Base-by-base conservation (phyloP, 2,888 invertebrate species). In the Morpho helenor region DNA sequence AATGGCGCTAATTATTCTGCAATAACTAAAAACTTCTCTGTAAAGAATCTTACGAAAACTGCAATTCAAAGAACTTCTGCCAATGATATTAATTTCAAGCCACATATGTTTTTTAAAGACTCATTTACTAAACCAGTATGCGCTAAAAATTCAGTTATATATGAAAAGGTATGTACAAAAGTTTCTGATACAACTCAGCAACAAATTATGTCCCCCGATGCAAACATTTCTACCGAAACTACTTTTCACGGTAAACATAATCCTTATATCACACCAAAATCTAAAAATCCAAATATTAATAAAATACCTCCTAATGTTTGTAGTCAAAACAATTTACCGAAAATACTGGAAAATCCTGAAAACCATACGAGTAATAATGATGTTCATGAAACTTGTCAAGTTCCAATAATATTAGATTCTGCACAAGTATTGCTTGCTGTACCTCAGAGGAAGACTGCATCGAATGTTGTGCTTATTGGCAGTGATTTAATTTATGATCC, bases 401-500 rank as follows among this genome's bases (percentile, higher is more conserved):
- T 8, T 8, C 42, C 42, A 47, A 57, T 49, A 39, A 16, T 51
- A 7, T 53, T 61, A 22, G 58, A 63, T 47, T 57, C 61, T 7
- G 42, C 59, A 4, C 52, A 51, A 52, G 55, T 59, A 7, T 59
- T 60, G 39, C 41, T 58, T 41, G 56, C 63, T 41, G 56, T 76
- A 16, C 71, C 77, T 6, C 73, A 70, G 56, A 71, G 66, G 61
- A 67, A 75, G 5, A 58, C 69, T 1, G 52, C 76, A 49, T 75
- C 75, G 41, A 85, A 83, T 65, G 70, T 86, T 7, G 72, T 84
- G 9, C 57, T 84, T 7, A 66, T 85, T 56, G 74, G 77, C 16
- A 70, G 80, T 7, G 75, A 81, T 22, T 62, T 82, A 39, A 70
- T 78, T 22, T 84, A 80, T 54, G 75, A 81, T 62, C 69, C 77